A percentile compares a stretch with the other conserved stretches of the same genome.
phyloP scores from a whole-genome alignment of 2,888 invertebrate genomes.

The Pheosia tremula region DNA sequence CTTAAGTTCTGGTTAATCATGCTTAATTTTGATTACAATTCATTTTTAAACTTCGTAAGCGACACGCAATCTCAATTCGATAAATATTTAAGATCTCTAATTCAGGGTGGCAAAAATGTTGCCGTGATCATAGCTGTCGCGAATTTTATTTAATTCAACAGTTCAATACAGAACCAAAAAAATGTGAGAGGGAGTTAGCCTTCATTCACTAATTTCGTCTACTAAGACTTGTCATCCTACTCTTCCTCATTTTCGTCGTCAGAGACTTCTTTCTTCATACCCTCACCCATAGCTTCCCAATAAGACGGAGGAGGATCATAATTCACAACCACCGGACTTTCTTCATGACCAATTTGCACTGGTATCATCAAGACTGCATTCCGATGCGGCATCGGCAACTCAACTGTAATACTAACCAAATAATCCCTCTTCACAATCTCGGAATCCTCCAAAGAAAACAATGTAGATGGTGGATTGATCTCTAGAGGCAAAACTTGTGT shows the following conservation, averaged over 20 bases:
- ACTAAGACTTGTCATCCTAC: background rate
- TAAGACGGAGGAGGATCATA: conserved; percentile 42
- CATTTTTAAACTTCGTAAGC: no score
- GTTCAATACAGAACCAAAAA: no score
- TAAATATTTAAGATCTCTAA: no score
- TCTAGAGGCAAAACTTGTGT: conserved; percentile 25
- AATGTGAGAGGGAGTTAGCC: no score
- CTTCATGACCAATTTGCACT: conserved; percentile 39
- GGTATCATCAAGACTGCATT: conserved; percentile 43
- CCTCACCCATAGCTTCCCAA: conserved; percentile 45
- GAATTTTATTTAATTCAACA: no score
- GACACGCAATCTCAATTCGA: no score
- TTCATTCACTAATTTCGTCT: background rate
- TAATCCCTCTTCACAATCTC: conserved; percentile 45
- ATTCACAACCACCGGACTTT: conserved; percentile 5
- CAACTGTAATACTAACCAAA: conserved; percentile 36
- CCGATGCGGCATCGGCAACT: conserved; percentile 45
- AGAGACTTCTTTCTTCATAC: conserved; percentile 14
- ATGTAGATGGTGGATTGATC: conserved; percentile 32
- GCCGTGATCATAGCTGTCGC: no score
- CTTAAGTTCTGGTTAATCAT: no score
- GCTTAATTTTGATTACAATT: no score
- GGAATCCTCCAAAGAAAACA: conserved; percentile 40
- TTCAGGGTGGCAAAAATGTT: no score
- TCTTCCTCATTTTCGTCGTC: conserved; percentile 20